phyloP scores from a whole-genome alignment of 2,113 vertebrate genomes.

The Etia nguti region DNA sequence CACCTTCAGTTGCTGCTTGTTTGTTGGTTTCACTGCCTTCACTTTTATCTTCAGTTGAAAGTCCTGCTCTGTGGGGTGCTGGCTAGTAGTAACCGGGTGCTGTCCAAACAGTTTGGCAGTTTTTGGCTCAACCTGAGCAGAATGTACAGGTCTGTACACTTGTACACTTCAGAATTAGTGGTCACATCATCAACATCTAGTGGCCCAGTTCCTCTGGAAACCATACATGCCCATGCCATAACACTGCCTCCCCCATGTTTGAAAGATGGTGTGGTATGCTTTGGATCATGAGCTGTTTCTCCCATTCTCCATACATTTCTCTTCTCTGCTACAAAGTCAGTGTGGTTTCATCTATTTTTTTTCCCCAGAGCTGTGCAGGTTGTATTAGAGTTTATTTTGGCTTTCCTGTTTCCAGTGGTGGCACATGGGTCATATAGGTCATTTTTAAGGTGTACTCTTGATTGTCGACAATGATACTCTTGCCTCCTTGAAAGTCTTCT shows the following conservation, averaged over 20 bases:
- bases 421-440: not conserved
- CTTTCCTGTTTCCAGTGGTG: not conserved
- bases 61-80: not conserved
- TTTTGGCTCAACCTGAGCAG: not conserved
- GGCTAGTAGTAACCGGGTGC: not conserved
- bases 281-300: not conserved
- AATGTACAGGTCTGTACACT: not conserved
- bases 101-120: not conserved
- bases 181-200: not conserved
- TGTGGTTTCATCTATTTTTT: not conserved
- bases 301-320: not conserved
- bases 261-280: not conserved
- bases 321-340: not conserved
- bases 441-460: not conserved
- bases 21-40: not conserved
- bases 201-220: not conserved
- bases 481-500: not conserved
- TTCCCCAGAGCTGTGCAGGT: not conserved
- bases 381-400: not conserved
- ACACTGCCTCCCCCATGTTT: not conserved
- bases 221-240: not conserved
- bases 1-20: not conserved
- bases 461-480: not conserved
- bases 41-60: not conserved
- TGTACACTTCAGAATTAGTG: not conserved